These are phyloP conservation scores for Hippoglossus stenolepis DNA, from an alignment of 2,113 vertebrate genomes.

Conservation along the genomic window DNA sequence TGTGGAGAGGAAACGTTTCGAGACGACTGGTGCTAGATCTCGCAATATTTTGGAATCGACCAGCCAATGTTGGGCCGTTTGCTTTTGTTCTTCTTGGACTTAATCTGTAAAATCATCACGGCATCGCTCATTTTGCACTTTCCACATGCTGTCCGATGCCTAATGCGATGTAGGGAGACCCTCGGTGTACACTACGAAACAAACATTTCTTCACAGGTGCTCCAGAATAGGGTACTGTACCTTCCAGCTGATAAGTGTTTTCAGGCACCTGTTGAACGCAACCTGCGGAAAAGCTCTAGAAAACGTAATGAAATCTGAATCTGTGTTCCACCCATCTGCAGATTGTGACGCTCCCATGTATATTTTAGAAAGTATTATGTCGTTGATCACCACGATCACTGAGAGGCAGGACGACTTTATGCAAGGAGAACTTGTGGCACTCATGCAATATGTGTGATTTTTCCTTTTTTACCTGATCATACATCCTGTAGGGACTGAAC, in stretches of 20 bases:
- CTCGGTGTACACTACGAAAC: slow-evolving; percentile 30
- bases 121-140: slow-evolving; percentile 71
- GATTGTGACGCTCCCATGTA: slow-evolving; percentile 18
- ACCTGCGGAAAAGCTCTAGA: slow-evolving; percentile 44
- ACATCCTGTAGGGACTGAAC: slow-evolving; percentile 86
- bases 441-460: slow-evolving; percentile 89
- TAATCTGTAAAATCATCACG: slow-evolving; percentile 20
- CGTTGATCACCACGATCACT: slow-evolving; percentile 31
- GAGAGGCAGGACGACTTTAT: slow-evolving; percentile 68
- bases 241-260: slow-evolving; percentile 51
- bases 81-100: background rate
- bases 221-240: slow-evolving; percentile 50
- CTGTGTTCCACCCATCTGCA: slow-evolving; percentile 58
- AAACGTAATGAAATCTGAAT: slow-evolving; percentile 25
- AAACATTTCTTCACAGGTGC: slow-evolving; percentile 33
- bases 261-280: slow-evolving; percentile 30
- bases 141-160: slow-evolving; percentile 54
- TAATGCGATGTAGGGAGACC: slow-evolving; percentile 42
- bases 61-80: slow-evolving; percentile 12
- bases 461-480: slow-evolving; percentile 81
- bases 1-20: slow-evolving; percentile 28
- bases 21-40: slow-evolving; percentile 44
- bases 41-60: slow-evolving; percentile 1
- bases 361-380: slow-evolving; percentile 65
- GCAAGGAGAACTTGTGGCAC: slow-evolving; percentile 88